Conservation (phyloP, 2,113 vertebrate species). For the Dromas ardeola region DNA sequence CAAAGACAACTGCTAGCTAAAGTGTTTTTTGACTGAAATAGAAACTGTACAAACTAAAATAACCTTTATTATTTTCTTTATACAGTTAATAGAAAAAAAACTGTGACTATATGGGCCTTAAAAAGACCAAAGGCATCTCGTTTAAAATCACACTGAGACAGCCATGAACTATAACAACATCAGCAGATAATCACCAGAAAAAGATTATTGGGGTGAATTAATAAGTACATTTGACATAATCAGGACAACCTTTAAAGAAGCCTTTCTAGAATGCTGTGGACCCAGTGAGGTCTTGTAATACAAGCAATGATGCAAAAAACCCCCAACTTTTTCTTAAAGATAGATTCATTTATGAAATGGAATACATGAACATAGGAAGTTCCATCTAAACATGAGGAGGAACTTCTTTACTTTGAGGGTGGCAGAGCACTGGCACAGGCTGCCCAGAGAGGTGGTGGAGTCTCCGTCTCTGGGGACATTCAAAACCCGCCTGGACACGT, state of each 20-base stretch:
- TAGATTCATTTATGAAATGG: not conserved
- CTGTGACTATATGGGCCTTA: not conserved
- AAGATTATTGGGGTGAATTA: not conserved
- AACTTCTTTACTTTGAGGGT: no score
- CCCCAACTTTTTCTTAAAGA: not conserved
- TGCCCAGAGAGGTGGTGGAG: no score
- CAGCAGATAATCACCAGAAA: not conserved
- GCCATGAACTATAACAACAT: not conserved
- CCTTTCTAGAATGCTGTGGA: not conserved
- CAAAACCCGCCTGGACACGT: no score
- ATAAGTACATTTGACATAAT: not conserved
- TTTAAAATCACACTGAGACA: not conserved
- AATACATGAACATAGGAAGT: not conserved
- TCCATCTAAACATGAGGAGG: no score
- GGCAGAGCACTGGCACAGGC: no score
- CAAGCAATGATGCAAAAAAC: not conserved
- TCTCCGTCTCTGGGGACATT: no score
- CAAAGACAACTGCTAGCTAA: not conserved
- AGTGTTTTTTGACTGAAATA: not conserved
- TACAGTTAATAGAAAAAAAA: not conserved
- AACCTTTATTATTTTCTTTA: not conserved
- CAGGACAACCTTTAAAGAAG: not conserved
- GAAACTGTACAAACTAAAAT: not conserved
- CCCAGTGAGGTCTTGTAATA: not conserved
- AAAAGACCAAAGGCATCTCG: not conserved